Conservation (phyloP, 2,113 vertebrate genomes). For the Urocitellus parryii region DNA sequence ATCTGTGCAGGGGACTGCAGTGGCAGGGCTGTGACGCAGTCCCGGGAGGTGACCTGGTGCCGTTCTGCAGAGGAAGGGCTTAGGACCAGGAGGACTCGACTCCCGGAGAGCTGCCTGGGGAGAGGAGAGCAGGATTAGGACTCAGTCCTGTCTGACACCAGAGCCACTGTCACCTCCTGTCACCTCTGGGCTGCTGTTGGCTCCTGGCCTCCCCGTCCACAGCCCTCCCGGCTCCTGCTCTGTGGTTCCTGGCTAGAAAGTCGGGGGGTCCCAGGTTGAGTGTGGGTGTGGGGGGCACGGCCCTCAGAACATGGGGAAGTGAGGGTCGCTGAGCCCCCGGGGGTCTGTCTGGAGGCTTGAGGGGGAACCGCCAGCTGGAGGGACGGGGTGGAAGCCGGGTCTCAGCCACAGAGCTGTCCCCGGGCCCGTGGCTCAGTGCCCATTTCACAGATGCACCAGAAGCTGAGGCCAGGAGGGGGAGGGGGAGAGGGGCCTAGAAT, state of each 20-base stretch:
- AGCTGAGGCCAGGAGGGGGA: not conserved
- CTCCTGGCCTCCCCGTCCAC: not conserved
- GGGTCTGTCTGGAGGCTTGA: too few species aligned
- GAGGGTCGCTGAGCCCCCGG: too few species aligned
- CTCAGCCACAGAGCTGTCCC: not conserved
- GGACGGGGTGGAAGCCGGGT: not conserved
- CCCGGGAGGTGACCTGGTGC: not conserved
- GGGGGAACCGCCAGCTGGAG: not conserved
- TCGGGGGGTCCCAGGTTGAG: not conserved
- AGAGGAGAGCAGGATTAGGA: not conserved
- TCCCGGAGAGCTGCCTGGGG: not conserved
- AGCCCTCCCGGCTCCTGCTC: not conserved
- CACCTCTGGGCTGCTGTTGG: not conserved
- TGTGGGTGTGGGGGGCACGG: fast-evolving
- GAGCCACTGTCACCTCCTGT: not conserved
- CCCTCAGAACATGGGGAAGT: too few species aligned
- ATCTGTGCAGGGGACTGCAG: too few species aligned
- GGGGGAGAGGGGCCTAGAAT: not conserved
- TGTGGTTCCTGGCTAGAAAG: not conserved
- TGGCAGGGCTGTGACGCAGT: fast-evolving
- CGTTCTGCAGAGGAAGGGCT: too few species aligned
- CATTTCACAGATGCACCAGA: not conserved
- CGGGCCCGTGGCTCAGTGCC: too few species aligned
- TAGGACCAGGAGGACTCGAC: too few species aligned
- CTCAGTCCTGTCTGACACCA: not conserved